Percentiles rank a stretch among this genome's conserved stretches.
These are phyloP conservation scores for Holothuria leucospilota DNA, from an alignment of 53 echinoderm and acorn worm genomes.

Conservation along the genomic window DNA sequence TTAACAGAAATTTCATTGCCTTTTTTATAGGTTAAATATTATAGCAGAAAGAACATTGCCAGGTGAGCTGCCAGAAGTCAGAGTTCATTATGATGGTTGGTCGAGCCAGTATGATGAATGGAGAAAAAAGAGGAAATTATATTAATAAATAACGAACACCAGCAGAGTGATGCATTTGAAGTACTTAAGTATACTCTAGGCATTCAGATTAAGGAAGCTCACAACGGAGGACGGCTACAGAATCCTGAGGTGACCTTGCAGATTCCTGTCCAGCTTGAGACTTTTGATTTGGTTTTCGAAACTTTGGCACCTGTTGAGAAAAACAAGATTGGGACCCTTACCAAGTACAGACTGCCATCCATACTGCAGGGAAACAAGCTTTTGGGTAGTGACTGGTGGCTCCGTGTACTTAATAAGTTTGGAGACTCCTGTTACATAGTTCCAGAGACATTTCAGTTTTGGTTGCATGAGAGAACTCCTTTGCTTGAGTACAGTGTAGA, in stretches of 20 bases:
- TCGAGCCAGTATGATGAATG: background rate
- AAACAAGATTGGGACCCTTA: background rate
- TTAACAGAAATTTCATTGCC: too few relatives aligned
- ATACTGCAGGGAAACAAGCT: background rate
- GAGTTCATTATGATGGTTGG: background rate
- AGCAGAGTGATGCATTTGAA: slow-evolving; percentile 1
- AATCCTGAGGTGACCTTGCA: background rate
- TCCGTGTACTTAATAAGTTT: background rate
- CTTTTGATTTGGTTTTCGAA: background rate
- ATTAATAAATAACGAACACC: background rate
- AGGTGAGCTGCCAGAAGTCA: background rate
- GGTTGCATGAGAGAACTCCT: background rate
- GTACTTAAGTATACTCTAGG: background rate
- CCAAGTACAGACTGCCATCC: background rate
- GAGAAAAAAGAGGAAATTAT: background rate
- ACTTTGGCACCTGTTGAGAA: background rate
- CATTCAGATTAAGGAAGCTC: background rate
- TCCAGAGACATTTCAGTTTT: background rate
- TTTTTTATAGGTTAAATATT: background rate
- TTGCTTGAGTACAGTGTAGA: background rate
- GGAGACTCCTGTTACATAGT: slow-evolving; percentile 3
- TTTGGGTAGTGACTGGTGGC: background rate
- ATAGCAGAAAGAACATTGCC: background rate
- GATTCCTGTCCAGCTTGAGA: background rate
- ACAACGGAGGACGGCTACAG: background rate